Base-by-base conservation (phyloP, 2,113 vertebrate genomes). In the Ceyx cyanopectus region DNA sequence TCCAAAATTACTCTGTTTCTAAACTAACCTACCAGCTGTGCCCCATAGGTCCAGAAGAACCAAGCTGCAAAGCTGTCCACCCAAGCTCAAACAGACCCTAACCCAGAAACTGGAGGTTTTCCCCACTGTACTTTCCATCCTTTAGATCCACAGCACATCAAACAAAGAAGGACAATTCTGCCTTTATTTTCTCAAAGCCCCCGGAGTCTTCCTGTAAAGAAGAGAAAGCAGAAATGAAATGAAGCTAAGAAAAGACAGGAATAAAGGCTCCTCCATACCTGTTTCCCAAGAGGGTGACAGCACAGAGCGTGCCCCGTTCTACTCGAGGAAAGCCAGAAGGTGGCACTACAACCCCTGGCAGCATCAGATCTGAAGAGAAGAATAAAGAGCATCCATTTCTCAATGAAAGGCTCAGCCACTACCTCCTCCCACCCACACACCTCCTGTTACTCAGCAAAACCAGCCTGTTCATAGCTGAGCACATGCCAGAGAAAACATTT, bases 261-360 rank as follows among this genome's bases (percentile, higher is more conserved):
- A 27, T 6, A 46, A 19, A 60, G 86, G 70, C 18, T 10, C 3
- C 63, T 11, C 34, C 16, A 12, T 98, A 99, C 99, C 98, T 98
- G 96, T 98, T 99, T 92, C 97, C 98, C 60, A 98, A 97, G 67
- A 99, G 93, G 40, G 97, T 98, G 85, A 99, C 96, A 57, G 98
- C 98, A 94, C 99, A 99, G 85, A 98, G 97, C 16, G 98, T 96
- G 7, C 99, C 98, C 92, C 68, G 97, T 20, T 97, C 96, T 73
- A 99, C 98, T 46, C 95, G 97, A 85, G 99, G 99, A 29, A 99
- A 97, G 78, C 99, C 99, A 91, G 92, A 87, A 91, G 98, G 95
- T 91, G 99, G 98, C 94, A 98, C 96, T 87, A 98, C 97, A 45
- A 99, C 97, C 54, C 99, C 99, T 1, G 99, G 99, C 92, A 99